Conservation (phyloP, 2,797 vertebrate genomes). For the Eupleurogrammus muticus region DNA sequence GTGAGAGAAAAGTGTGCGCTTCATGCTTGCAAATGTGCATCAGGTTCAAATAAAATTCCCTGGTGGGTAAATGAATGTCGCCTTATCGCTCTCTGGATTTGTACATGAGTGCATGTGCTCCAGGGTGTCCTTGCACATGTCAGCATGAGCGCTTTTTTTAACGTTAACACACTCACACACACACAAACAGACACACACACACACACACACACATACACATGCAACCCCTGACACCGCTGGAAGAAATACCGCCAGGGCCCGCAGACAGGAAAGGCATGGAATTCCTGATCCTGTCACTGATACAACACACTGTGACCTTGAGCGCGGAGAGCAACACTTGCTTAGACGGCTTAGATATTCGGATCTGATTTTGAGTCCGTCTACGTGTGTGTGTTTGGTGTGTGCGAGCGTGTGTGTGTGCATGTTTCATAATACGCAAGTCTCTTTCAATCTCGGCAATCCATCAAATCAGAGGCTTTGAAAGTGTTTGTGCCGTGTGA, state of each 20-base stretch:
- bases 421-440: conserved; percentile 28
- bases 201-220: neutral
- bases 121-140: conserved; percentile 42
- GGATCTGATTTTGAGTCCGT: conserved; percentile 26
- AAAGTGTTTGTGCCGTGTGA: conserved; percentile 28
- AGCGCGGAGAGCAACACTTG: conserved; percentile 43
- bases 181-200: conserved; percentile 13
- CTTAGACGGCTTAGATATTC: conserved; percentile 33
- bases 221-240: conserved; percentile 18
- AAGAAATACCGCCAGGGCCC: conserved; percentile 29
- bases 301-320: conserved; percentile 57
- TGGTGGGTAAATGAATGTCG: conserved; percentile 13
- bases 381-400: conserved; percentile 7
- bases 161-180: conserved; percentile 20
- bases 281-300: conserved; percentile 57
- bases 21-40: conserved; percentile 6
- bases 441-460: conserved; percentile 39
- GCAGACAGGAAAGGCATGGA: conserved; percentile 32
- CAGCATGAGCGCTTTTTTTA: conserved; percentile 18
- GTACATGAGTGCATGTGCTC: conserved; percentile 19
- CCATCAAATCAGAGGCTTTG: conserved; percentile 46
- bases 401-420: conserved; percentile 16
- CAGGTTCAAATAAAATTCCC: conserved; percentile 34
- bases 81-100: conserved; percentile 42
- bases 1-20: neutral